Evolutionary conservation across 1,140 invertebrate species (phyloP).

Genomic region (Zophobas morio): DNA sequence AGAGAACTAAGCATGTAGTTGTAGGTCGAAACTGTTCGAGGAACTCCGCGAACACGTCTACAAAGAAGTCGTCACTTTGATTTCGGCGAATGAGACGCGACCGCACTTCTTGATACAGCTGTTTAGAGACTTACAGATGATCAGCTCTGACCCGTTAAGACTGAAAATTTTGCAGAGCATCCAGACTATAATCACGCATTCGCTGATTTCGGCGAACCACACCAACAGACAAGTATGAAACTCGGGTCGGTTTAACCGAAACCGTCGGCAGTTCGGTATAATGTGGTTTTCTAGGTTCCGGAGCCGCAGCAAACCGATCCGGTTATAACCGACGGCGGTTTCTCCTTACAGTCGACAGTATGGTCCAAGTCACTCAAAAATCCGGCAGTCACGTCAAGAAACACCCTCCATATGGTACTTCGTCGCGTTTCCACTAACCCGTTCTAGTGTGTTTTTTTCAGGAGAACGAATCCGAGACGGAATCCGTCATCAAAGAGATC

Average conservation of each 20-base stretch:
- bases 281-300: background rate
- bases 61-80: slow-evolving; percentile 78
- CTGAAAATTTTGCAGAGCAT: slow-evolving; percentile 75
- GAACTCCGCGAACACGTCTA: slow-evolving; percentile 78
- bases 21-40: slow-evolving; percentile 74
- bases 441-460: background rate
- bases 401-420: slow-evolving; percentile 11
- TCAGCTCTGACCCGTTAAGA: slow-evolving; percentile 77
- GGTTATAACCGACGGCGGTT: slow-evolving; percentile 6
- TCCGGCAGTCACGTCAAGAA: slow-evolving; percentile 3
- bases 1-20: slow-evolving; percentile 1
- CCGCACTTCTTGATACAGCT: slow-evolving; percentile 79
- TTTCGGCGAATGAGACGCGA: slow-evolving; percentile 78
- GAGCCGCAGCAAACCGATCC: slow-evolving; percentile 12
- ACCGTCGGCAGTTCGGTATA: background rate
- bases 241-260: background rate
- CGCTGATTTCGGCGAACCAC: slow-evolving; percentile 52
- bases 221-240: slow-evolving; percentile 53
- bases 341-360: slow-evolving; percentile 53
- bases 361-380: slow-evolving; percentile 53
- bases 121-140: slow-evolving; percentile 76
- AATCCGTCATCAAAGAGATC: slow-evolving; percentile 49
- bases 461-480: background rate
- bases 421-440: background rate
- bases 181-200: slow-evolving; percentile 66